These are phyloP conservation scores for Dufourea novaeangliae DNA, from an alignment of 1,140 invertebrate genomes.

Conservation along the genomic window DNA sequence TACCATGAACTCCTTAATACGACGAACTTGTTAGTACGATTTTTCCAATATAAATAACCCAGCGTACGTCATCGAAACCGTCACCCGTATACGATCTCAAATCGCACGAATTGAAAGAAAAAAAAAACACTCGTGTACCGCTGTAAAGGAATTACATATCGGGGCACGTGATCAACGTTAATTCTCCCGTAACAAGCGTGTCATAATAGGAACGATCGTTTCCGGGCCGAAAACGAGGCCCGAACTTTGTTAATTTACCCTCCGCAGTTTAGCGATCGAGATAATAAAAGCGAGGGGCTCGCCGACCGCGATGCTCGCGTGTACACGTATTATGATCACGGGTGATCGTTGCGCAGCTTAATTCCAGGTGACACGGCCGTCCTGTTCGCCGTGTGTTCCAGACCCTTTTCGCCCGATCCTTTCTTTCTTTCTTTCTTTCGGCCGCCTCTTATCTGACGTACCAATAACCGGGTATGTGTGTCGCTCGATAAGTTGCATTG, in stretches of 20 bases:
- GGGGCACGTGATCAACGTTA: not conserved
- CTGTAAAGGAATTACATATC: not conserved
- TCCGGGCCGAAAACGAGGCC: not conserved
- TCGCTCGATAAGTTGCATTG: conserved; percentile 58
- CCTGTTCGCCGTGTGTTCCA: not conserved
- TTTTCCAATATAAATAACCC: not conserved
- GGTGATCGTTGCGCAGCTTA: conserved; percentile 1
- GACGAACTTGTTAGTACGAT: no score
- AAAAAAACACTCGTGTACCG: not conserved
- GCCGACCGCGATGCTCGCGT: conserved; percentile 21
- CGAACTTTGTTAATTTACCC: conserved; percentile 7
- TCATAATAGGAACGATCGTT: conserved; percentile 10
- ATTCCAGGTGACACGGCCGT: conserved; percentile 34
- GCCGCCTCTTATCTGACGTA: conserved; percentile 49
- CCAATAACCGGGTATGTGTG: conserved; percentile 55
- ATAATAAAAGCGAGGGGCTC: conserved; percentile 11
- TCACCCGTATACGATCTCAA: not conserved
- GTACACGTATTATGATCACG: conserved; percentile 1
- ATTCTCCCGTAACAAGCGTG: not conserved
- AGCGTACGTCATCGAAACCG: not conserved
- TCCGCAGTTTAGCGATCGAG: conserved; percentile 15
- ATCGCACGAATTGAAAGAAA: no score
- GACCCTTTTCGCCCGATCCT: conserved; percentile 18
- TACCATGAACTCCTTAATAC: no score
- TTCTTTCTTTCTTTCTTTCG: conserved; percentile 30